Evolutionary conservation across 2,797 vertebrate genomes (phyloP), one percentile per base, ranked within the genome.

Genomic region (Coregonus sp.): DNA sequence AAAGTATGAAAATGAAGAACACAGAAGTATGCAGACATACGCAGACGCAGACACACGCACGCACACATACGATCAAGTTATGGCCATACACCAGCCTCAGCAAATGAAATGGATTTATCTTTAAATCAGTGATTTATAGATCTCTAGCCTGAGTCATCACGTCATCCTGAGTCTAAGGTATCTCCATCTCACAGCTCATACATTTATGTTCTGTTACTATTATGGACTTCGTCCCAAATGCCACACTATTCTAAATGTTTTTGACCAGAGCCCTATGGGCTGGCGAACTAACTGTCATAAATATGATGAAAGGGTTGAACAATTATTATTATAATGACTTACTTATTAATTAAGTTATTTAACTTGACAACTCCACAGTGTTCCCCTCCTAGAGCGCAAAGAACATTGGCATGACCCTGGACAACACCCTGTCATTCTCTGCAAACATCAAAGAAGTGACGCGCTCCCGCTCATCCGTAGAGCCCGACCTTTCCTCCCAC

Each of bases 51-150:
- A 33, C 40, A 47, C 15, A 29, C 31, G 35, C 52, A 59, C 69
- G 5, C 2, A 15, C 7, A 37, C 74, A 6, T 67, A 73, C 25
- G 25, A 25, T 25, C 25, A 25, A 25, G 25, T 25, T 25, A 25
- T 25, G 25, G 25, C 25, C 25, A 25, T 25, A 25, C 25, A 25
- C 52, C 76, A 40, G 63, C 63, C 75, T 77, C 80, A 12, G 84
- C 81, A 78, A 88, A 83, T 83, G 12, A 84, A 88, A 86, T 63
- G 72, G 75, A 88, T 86, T 81, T 79, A 82, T 87, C 85, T 84
- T 75, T 74, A 79, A 84, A 86, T 86, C 84, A 63, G 50, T 61
- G 70, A 80, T 82, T 72, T 79, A 73, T 37, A 75, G 73, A 75
- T 82, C 72, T 82, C 54, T 61, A n/a, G 9, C 59, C 9, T 16